Evolutionary conservation across 2,113 vertebrate species (phyloP), one percentile per base, ranked within the genome.

Genomic region (Ailuropoda melanoleuca): DNA sequence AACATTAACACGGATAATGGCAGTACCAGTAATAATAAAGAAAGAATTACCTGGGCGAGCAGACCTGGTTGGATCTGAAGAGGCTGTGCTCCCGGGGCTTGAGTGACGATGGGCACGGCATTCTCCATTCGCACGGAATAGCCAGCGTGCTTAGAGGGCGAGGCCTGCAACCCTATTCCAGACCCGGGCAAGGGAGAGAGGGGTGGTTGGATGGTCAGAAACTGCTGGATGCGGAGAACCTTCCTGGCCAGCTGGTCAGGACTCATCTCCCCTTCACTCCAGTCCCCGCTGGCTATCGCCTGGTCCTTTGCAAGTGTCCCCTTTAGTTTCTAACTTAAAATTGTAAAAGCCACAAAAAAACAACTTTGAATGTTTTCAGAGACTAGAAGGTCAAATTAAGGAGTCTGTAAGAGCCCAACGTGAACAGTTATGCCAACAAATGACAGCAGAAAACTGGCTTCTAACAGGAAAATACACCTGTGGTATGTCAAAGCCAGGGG

Each of bases 41-140:
- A 93, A 62, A 70, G n/a, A 48, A 95, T 98, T 99, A 99, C 99
- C 99, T 99, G 99, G 98, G 99, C 99, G 1, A 99, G 99, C 83
- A 99, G 99, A 92, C 99, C 99, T 68, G 99, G 99, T 80, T 99
- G 99, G 98, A 99, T 99, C 98, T 99, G 99, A 96, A 99, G 99
- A 96, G 99, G 99, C 97, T 99, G 99, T 26, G 99, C 99, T 93
- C 99, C 99, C 0, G 99, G 99, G 97, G 99, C 99, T 98, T 99
- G 99, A 39, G 99, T 99, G 98, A 99, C 99, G 97, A 99, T 99
- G 98, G 99, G 99, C 98, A 99, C 99, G 0, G 99, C 99, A 1
- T 99, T 99, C 97, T 99, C 99, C 99, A 99, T 99, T 94, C 99
- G 99, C 98, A 99, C 99, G 0, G 99, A 99, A 98, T 99, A 99